Evolutionary conservation across 2,113 vertebrate species (phyloP).

Genomic region (Acrocephalus kingi): DNA sequence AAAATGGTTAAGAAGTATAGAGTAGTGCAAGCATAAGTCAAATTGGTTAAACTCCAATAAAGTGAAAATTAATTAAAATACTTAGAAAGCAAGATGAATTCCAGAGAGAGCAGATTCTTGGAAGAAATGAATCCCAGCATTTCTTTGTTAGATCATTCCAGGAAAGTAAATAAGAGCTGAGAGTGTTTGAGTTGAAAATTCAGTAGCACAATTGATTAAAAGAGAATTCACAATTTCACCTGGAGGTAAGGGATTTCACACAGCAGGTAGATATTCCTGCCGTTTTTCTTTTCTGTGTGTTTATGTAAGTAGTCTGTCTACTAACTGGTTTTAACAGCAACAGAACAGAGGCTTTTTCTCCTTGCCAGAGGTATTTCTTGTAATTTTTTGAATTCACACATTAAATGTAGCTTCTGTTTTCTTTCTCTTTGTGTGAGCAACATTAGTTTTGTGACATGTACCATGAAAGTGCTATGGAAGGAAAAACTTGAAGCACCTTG

Average conservation of each 20-base stretch:
- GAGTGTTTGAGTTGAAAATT: not conserved
- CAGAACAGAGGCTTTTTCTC: not conserved
- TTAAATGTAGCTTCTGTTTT: not conserved
- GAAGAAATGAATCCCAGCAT: not conserved
- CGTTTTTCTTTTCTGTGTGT: not conserved
- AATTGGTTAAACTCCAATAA: not conserved
- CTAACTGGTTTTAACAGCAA: not conserved
- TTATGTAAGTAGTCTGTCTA: not conserved
- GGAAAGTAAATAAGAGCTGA: not conserved
- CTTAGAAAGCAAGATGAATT: not conserved
- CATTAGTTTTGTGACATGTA: not conserved
- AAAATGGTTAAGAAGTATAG: not conserved
- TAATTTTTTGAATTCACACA: not conserved
- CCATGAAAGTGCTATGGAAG: not conserved
- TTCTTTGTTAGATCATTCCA: not conserved
- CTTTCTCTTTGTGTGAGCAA: not conserved
- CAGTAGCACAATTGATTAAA: not conserved
- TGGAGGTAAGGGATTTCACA: not conserved
- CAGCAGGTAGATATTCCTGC: not conserved
- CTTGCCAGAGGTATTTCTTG: not conserved
- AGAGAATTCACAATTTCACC: not conserved
- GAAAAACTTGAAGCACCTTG: not conserved
- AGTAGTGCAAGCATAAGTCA: not conserved
- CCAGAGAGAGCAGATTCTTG: not conserved
- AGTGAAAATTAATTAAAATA: not conserved